Conservation (phyloP, 2,888 invertebrate species). For the Amphipoea lucens region DNA sequence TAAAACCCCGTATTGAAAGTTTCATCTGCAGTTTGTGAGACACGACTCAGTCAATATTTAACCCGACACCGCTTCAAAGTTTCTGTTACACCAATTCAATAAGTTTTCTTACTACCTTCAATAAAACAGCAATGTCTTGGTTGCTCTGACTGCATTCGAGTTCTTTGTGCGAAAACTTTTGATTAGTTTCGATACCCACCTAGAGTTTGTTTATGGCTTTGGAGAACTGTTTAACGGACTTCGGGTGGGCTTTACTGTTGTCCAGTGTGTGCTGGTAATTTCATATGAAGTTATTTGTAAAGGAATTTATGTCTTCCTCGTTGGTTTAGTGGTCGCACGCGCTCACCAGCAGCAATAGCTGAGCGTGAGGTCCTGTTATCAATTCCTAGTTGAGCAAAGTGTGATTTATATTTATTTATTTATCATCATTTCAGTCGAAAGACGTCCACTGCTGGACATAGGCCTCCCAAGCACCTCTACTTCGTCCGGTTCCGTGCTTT, state of each 20-base stretch:
- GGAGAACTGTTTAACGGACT: conserved; percentile 14
- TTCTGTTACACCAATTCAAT: conserved; percentile 79
- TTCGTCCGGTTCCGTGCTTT: too few species aligned
- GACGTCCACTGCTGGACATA: too few species aligned
- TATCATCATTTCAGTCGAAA: too few species aligned
- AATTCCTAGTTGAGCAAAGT: not conserved
- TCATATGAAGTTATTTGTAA: not conserved
- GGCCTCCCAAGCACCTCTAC: too few species aligned
- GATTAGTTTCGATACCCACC: conserved; percentile 81
- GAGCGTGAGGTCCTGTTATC: not conserved
- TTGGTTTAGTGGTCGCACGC: not conserved
- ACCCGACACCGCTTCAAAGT: conserved; percentile 74
- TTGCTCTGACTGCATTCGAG: conserved; percentile 78
- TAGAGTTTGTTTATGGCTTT: conserved; percentile 64
- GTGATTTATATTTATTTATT: too few species aligned
- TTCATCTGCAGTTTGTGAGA: conserved; percentile 62
- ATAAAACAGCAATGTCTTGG: conserved; percentile 81
- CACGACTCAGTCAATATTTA: conserved; percentile 74
- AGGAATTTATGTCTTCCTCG: not conserved
- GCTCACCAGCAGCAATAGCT: too few species aligned
- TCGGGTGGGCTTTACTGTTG: conserved; percentile 14
- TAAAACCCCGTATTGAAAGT: conserved; percentile 56
- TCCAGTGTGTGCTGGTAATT: not conserved
- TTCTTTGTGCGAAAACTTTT: conserved; percentile 82
- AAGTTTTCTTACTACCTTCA: conserved; percentile 77